phyloP scores from a whole-genome alignment of 2,113 vertebrate genomes.

The Pituophis catenifer region DNA sequence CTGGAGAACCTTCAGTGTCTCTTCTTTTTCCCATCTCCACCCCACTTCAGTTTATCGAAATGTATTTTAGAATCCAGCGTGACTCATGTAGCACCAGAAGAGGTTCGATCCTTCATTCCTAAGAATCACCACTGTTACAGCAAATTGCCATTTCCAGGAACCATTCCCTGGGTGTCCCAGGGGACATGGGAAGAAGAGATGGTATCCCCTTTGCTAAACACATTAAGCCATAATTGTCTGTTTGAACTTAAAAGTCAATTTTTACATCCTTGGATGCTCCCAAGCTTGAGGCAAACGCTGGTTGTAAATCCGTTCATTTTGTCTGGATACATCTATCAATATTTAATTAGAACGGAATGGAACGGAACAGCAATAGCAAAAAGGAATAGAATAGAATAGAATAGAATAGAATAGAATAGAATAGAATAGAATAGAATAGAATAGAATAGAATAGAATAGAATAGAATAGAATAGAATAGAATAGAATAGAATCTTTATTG shows the following conservation, averaged over 20 bases:
- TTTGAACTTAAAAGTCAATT: not conserved
- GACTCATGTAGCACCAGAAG: not conserved
- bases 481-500: no score
- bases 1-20: not conserved
- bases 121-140: not conserved
- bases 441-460: no score
- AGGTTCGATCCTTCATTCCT: not conserved
- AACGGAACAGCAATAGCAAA: no score
- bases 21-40: not conserved
- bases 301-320: not conserved
- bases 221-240: not conserved
- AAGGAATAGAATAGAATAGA: no score
- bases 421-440: no score
- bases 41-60: not conserved
- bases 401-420: no score
- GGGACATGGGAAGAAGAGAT: not conserved
- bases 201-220: not conserved
- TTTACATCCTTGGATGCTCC: not conserved
- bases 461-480: no score
- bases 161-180: not conserved
- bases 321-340: not conserved
- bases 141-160: not conserved
- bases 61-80: not conserved
- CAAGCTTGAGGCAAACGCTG: not conserved
- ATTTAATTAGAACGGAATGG: no score